Evolutionary conservation across 2,888 invertebrate genomes (phyloP), one percentile per base, ranked within the genome.

Genomic region (Pristionchus exspectatus): DNA sequence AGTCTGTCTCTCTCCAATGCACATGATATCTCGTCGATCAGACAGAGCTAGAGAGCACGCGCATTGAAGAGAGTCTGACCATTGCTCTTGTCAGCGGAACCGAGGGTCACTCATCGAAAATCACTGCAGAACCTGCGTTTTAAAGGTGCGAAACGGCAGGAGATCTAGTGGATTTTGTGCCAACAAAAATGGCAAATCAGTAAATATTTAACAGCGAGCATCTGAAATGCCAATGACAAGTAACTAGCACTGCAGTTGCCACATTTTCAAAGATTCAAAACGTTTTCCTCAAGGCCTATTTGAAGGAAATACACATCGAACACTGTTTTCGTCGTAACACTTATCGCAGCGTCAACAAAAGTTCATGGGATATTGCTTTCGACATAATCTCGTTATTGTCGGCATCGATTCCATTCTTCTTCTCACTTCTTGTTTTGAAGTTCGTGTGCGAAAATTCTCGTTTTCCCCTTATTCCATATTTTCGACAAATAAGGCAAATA

Each of bases 71-170:
- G 66, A 66, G 27, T 12, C 66, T 27, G 63, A 27, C n/a, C 24
- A 69, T 24, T 12, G 16, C 33, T 12, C 12, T 33, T 27, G 30
- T 69, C 30, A 30, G 69, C 38, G 0, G 3, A 21, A 9, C 4
- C 14, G 38, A 38, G 33, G 74, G 74, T 74, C 74, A 74, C 74
- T 74, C 74, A 69, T 18, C 69, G 5, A 27, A 69, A 69, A 69
- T 33, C 69, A 33, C 30, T 27, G 69, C 69, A 30, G 30, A 69
- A 69, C 69, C 30, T 63, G 63, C 63, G 63, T 5, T 33, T 69
- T 30, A 30, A 30, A 69, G 69, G 69, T 69, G 69, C 14, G 69
- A 69, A 69, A 69, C 16, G 30, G 30, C 30, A 14, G 30, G 66
- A 7, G 10, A 50, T 3, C 44, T 50, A 50, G 44, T 50, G 44